phyloP scores from a whole-genome alignment of 2,888 invertebrate genomes.

The Agrenia bidenticulata region DNA sequence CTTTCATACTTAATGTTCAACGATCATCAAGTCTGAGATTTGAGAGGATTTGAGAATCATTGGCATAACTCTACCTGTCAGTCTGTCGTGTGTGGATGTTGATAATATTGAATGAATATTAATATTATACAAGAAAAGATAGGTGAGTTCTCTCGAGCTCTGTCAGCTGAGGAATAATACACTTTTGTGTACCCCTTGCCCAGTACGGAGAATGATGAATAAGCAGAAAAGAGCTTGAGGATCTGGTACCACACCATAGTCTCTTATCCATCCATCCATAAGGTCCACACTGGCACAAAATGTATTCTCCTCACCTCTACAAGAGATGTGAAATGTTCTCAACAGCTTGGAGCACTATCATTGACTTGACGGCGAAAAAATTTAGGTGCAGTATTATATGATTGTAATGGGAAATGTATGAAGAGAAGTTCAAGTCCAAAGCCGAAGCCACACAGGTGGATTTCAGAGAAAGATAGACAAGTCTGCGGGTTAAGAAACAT shows the following conservation, averaged over 20 bases:
- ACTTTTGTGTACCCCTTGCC: no score
- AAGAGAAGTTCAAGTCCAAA: slow-evolving; percentile 20
- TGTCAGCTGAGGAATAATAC: no score
- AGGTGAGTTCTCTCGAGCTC: no score
- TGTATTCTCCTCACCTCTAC: no score
- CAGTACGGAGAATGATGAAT: no score
- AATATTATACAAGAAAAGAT: neutral
- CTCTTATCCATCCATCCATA: no score
- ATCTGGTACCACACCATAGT: no score
- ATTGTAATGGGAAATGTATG: slow-evolving; percentile 17
- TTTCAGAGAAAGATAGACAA: slow-evolving; percentile 7
- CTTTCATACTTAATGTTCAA: slow-evolving; percentile 3
- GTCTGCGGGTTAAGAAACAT: slow-evolving; percentile 28
- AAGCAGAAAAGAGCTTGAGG: no score
- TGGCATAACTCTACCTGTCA: slow-evolving; percentile 12
- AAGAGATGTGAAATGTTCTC: no score
- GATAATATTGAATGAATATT: slow-evolving; percentile 8
- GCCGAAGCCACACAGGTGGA: slow-evolving; percentile 33
- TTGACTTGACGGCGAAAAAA: neutral
- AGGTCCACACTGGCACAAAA: no score
- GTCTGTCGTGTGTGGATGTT: slow-evolving; percentile 7
- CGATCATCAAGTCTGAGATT: slow-evolving; percentile 1
- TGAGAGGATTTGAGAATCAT: neutral
- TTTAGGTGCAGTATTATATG: slow-evolving; percentile 14
- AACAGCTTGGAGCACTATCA: neutral